Conservation (phyloP, 2,113 vertebrate genomes). For the Cinclus mexicanus region DNA sequence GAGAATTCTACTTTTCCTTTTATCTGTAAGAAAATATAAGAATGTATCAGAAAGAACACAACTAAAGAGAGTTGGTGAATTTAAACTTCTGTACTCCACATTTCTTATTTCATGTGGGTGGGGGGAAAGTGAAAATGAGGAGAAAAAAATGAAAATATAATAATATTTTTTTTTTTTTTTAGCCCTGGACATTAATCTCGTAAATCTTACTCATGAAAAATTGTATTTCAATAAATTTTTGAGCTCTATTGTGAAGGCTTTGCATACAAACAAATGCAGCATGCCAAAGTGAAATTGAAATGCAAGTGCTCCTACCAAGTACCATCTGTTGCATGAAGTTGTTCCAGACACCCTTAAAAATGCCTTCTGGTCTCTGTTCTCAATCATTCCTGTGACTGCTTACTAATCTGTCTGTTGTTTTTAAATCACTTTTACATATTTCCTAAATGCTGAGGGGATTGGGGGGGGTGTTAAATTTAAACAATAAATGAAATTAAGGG, state of each 20-base stretch:
- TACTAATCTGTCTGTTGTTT: not conserved
- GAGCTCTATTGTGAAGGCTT: not conserved
- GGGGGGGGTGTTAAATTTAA: not conserved
- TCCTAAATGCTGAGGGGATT: not conserved
- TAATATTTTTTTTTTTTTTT: not conserved
- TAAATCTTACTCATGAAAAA: not conserved
- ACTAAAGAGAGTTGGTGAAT: not conserved
- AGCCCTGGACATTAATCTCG: not conserved
- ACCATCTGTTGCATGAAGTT: conserved; percentile 42
- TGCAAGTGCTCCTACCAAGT: not conserved
- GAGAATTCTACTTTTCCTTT: not conserved
- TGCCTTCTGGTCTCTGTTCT: conserved; percentile 33
- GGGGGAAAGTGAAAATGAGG: not conserved
- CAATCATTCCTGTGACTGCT: not conserved
- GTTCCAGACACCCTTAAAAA: conserved; percentile 11
- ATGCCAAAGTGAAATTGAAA: conserved; percentile 6
- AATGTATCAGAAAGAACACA: not conserved
- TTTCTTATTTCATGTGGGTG: not conserved
- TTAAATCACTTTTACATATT: not conserved
- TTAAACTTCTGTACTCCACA: not conserved
- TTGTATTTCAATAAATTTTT: not conserved
- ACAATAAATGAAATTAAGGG: not conserved
- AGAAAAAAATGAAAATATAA: not conserved
- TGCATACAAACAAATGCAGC: not conserved
- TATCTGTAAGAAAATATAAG: not conserved